A percentile compares a stretch with the other conserved stretches of the same genome.
phyloP scores from a whole-genome alignment of 2,113 vertebrate species.

The Nerophis lumbriciformis region DNA sequence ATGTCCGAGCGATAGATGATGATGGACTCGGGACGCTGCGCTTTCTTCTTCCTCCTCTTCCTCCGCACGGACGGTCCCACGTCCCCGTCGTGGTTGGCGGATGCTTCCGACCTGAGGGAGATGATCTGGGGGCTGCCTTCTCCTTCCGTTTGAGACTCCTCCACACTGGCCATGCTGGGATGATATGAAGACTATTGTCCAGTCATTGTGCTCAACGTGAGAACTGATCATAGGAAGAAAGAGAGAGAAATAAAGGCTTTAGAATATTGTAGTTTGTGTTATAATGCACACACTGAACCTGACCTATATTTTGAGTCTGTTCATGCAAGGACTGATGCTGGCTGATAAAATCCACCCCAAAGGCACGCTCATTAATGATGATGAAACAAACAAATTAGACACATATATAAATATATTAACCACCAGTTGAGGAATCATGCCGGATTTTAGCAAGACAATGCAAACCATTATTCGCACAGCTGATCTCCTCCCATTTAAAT shows the following conservation, averaged over 20 bases:
- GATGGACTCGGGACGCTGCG: conserved; percentile 88
- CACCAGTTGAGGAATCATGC: background rate
- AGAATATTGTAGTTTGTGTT: background rate
- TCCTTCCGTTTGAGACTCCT: conserved; percentile 54
- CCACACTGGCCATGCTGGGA: conserved; percentile 64
- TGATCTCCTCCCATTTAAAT: conserved; percentile 70
- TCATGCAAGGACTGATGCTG: background rate
- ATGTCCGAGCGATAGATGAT: conserved; percentile 88
- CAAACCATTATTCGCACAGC: conserved; percentile 45
- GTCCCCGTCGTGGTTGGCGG: conserved; percentile 72
- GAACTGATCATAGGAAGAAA: background rate
- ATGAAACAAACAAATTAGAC: background rate
- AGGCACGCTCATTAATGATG: background rate
- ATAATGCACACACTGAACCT: conserved; percentile 23
- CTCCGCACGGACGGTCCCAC: conserved; percentile 77
- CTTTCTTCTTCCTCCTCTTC: conserved; percentile 83
- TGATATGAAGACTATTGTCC: conserved; percentile 5
- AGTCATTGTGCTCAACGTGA: conserved; percentile 7
- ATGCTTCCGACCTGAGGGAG: conserved; percentile 61
- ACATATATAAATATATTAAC: background rate
- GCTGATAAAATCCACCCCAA: background rate
- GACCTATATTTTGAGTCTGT: conserved; percentile 31
- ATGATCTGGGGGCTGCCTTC: conserved; percentile 69
- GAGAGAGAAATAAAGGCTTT: background rate
- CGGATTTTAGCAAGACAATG: conserved; percentile 20